A percentile compares a stretch with the other conserved stretches of the same genome.
Evolutionary conservation across 1,140 invertebrate genomes (phyloP).

Genomic region (Adelges cooleyi): DNA sequence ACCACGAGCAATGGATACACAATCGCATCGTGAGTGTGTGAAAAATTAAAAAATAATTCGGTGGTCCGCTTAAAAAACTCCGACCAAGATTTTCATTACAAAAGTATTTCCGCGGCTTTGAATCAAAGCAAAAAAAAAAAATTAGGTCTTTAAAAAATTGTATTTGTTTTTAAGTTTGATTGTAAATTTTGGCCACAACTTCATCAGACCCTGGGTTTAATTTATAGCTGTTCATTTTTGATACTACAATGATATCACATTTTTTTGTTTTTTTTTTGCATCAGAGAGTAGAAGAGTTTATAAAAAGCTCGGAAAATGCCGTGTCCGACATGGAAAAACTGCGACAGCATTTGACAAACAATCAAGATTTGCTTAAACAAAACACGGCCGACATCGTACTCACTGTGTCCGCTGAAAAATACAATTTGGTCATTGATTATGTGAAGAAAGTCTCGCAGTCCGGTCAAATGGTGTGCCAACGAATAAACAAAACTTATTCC

Average conservation of each 20-base stretch:
- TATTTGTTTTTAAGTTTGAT: no score
- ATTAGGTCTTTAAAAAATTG: no score
- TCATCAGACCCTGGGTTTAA: no score
- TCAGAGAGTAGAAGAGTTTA: constrained; percentile 54
- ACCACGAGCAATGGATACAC: constrained; percentile 71
- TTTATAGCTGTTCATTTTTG: no score
- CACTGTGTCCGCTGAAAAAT: constrained; percentile 34
- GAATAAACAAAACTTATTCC: constrained; percentile 29
- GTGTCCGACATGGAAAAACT: constrained; percentile 46
- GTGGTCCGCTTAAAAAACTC: no score
- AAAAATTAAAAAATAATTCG: no score
- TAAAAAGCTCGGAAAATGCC: constrained; percentile 42
- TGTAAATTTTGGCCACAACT: no score
- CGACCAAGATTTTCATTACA: no score
- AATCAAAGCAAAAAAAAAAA: no score
- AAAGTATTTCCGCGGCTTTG: no score
- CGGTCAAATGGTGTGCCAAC: constrained; percentile 34
- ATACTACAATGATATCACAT: no score
- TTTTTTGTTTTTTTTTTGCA: constrained; percentile 29
- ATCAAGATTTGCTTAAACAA: constrained; percentile 29
- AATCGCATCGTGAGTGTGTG: constrained; percentile 56
- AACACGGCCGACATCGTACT: constrained; percentile 33
- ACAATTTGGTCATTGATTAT: constrained; percentile 39
- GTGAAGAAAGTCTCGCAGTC: constrained; percentile 38
- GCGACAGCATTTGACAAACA: constrained; percentile 39